phyloP scores from a whole-genome alignment of 2,797 vertebrate genomes.

The Menidia menidia region DNA sequence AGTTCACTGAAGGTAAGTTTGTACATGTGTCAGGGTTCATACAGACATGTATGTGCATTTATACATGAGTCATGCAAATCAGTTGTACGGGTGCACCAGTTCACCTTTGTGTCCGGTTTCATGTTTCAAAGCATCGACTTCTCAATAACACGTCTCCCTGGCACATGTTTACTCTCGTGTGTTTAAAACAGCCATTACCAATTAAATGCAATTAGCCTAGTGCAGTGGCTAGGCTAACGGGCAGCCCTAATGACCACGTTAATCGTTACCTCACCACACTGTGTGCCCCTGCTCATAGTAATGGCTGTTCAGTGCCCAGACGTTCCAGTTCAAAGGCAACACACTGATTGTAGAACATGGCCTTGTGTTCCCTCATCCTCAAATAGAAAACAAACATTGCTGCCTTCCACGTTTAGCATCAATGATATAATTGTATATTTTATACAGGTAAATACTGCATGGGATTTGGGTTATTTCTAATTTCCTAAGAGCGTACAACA shows the following conservation, averaged over 20 bases:
- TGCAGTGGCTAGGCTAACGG: slow-evolving; percentile 34
- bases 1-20: slow-evolving; percentile 31
- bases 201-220: slow-evolving; percentile 62
- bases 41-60: slow-evolving; percentile 16
- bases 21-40: slow-evolving; percentile 43
- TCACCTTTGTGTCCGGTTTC: slow-evolving; percentile 32
- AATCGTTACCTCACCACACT: slow-evolving; percentile 45
- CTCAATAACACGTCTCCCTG: slow-evolving; percentile 9
- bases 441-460: slow-evolving; percentile 29
- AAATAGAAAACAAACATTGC: slow-evolving; percentile 5
- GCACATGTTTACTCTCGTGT: slow-evolving; percentile 27
- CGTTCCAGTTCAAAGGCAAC: slow-evolving; percentile 24
- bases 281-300: slow-evolving; percentile 34
- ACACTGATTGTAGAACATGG: slow-evolving; percentile 23
- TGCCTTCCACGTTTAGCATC: slow-evolving; percentile 18
- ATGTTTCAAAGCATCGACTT: slow-evolving; percentile 38
- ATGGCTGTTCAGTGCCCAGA: slow-evolving; percentile 33
- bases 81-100: slow-evolving; percentile 29
- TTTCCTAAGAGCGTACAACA: background rate
- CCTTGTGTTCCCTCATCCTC: slow-evolving; percentile 40
- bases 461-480: slow-evolving; percentile 17
- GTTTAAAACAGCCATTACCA: slow-evolving; percentile 23
- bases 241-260: slow-evolving; percentile 48
- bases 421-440: slow-evolving; percentile 21
- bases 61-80: slow-evolving; percentile 8